phyloP scores from a whole-genome alignment of 2,888 invertebrate species.

The Microctonus hyperodae region DNA sequence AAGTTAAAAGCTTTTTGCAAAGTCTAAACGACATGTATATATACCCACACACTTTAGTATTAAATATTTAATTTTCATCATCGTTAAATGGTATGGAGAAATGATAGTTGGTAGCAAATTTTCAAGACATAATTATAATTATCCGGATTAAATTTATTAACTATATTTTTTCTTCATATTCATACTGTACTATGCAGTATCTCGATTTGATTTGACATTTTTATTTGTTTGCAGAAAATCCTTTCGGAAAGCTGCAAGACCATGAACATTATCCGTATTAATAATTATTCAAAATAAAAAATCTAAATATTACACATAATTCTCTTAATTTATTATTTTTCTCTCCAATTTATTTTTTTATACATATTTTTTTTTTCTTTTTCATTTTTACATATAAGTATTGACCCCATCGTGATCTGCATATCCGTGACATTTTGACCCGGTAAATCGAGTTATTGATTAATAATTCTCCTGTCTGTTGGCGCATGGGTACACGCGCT shows the following conservation, averaged over 20 bases:
- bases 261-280: neutral
- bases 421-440: neutral
- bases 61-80: conserved; percentile 2
- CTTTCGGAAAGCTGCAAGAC: neutral
- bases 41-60: neutral
- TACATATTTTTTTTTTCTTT: too few relatives aligned
- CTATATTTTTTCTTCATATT: neutral
- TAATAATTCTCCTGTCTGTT: neutral
- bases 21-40: neutral
- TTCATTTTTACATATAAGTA: neutral
- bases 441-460: conserved; percentile 15
- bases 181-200: neutral
- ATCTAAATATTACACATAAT: too few relatives aligned
- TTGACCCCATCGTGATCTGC: conserved; percentile 2
- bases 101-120: neutral
- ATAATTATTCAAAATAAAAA: neutral
- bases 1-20: neutral
- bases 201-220: neutral
- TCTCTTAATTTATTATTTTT: too few relatives aligned
- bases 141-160: neutral
- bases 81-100: neutral
- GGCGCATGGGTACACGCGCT: neutral
- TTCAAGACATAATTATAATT: neutral
- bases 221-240: neutral
- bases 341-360: neutral